Base-by-base conservation (phyloP, 2,888 invertebrate species). In the Eristalinus sepulchralis region DNA sequence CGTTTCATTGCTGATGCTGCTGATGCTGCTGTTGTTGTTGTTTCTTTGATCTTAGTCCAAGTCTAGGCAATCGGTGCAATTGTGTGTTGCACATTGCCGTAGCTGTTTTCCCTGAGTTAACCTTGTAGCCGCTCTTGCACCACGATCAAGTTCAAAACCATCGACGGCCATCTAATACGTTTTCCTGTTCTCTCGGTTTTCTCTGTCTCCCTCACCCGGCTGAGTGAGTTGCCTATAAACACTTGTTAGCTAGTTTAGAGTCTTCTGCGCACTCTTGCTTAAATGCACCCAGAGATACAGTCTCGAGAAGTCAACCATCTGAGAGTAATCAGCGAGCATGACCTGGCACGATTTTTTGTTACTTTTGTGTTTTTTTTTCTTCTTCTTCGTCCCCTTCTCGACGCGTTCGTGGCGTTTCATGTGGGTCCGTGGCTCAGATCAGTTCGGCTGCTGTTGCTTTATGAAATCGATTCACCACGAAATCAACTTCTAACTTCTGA, bases 281-380 rank as follows among this genome's bases (percentile, higher is more conserved):
- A 73, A 78, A 78, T 72, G 71, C 76, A 77, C 27, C 62, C 10
- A 13, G 31, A 47, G 11, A 59, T 53, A 76, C 66, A 73, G 68
- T 73, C 85, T 73, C 73, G 70, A 83, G 78, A 75, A 86, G 86
- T 86, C 83, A 86, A 83, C 75, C 82, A 78, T 75, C 78, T 63
- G 63, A 85, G 77, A 86, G 86, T 82, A 83, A 86, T 86, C 86
- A 86, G 78, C 86, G 57, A 79, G 86, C 75, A 86, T 86, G 86
- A 86, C 86, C 86, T 79, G 86, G 86, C 86, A 86, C 86, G 86
- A 86, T 83, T 86, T 79, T 86, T 85, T 82, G 73, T 82, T 77
- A 73, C 77, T 55, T 24, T 47, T 72, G n/a, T n/a, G n/a, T 31
- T 31, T 31, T 63, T 71, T 78, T 36, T 27, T 22, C 5, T 57